phyloP scores from a whole-genome alignment of 1,140 invertebrate species.

The Uloborus diversus region DNA sequence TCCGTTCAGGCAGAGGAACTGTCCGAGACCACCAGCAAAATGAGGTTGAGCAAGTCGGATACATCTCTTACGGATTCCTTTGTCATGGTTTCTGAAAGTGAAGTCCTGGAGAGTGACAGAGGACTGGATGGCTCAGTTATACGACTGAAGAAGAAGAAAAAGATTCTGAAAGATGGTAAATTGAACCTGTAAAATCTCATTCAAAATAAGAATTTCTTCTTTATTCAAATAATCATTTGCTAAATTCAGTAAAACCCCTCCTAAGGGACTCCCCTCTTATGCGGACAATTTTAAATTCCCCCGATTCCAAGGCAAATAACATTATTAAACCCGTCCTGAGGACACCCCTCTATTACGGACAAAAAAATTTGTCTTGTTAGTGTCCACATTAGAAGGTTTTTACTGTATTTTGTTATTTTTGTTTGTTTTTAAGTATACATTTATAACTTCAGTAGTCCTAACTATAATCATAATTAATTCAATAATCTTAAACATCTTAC shows the following conservation, averaged over 20 bases:
- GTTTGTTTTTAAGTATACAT: neutral
- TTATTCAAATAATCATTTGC: neutral
- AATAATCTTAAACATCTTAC: no score
- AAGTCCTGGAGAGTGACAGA: constrained; percentile 62
- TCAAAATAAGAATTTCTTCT: no score
- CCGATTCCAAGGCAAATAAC: no score
- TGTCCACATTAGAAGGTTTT: no score
- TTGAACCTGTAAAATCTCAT: no score
- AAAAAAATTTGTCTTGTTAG: no score
- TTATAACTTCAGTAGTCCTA: neutral
- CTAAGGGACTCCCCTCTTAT: no score
- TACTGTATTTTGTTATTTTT: no score
- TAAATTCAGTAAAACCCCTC: no score
- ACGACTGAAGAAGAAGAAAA: constrained; percentile 52
- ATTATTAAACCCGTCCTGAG: no score
- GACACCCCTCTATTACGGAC: no score
- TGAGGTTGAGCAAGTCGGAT: constrained; percentile 80
- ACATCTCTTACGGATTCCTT: constrained; percentile 91
- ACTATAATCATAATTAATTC: neutral
- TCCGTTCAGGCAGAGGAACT: neutral
- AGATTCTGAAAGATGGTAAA: constrained; percentile 51
- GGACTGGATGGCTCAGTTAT: neutral
- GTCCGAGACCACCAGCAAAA: constrained; percentile 5
- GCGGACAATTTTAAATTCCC: no score
- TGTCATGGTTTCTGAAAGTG: constrained; percentile 77